Conservation (phyloP, 1,140 invertebrate genomes). For the Pseudobourletiella spinata region DNA sequence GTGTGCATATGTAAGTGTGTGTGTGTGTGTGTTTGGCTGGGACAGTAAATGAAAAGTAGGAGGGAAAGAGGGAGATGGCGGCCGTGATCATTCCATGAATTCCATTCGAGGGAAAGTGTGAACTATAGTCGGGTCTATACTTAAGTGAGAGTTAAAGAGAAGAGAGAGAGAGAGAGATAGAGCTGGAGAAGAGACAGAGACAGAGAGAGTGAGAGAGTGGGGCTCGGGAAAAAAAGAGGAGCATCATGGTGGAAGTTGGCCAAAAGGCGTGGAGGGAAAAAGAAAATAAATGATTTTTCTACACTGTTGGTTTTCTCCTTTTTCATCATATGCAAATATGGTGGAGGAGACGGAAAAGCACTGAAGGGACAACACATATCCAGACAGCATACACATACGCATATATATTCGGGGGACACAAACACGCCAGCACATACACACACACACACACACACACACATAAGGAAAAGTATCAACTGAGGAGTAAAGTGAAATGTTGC, state of each 20-base stretch:
- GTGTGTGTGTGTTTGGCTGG: no score
- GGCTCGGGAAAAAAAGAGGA: background rate
- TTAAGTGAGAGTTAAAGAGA: no score
- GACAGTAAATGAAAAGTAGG: background rate
- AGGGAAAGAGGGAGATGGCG: no score
- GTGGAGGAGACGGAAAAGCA: slow-evolving; percentile 4
- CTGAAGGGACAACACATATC: no score
- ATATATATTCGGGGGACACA: no score
- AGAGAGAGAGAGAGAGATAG: background rate
- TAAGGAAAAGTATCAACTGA: background rate
- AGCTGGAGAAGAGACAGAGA: background rate
- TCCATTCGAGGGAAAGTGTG: no score
- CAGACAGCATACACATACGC: no score
- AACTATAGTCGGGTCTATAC: no score
- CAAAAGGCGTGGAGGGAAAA: slow-evolving; percentile 17
- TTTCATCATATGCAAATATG: slow-evolving; percentile 27
- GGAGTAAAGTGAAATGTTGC: slow-evolving; percentile 9
- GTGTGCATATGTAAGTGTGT: no score
- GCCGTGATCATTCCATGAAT: no score
- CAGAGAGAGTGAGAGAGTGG: background rate
- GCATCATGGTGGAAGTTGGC: slow-evolving; percentile 8
- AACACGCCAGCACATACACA: no score
- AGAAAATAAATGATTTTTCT: slow-evolving; percentile 31
- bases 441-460: no score
- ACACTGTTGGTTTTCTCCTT: slow-evolving; percentile 29